Percentiles rank a stretch among this genome's conserved stretches.
Evolutionary conservation across 64 coral and sea anemone species (phyloP).

Genomic region (Stylophora pistillata): DNA sequence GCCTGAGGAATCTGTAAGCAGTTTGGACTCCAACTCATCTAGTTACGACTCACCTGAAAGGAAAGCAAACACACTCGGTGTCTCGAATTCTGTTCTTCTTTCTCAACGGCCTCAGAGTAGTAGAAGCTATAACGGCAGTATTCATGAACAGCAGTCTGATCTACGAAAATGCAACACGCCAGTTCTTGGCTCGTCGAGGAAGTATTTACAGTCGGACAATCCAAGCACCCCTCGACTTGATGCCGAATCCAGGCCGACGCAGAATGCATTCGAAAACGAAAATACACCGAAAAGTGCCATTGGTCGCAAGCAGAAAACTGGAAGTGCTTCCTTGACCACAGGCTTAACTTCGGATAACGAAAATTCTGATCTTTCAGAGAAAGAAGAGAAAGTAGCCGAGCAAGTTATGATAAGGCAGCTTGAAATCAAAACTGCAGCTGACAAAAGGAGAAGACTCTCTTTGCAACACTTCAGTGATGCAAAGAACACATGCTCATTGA

Average conservation of each 20-base stretch:
- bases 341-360: background rate
- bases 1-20: background rate
- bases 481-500: background rate
- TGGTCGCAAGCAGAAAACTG: background rate
- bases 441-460: conserved; percentile 5
- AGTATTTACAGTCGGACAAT: background rate
- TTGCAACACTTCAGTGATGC: conserved; percentile 9
- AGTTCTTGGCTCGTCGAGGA: background rate
- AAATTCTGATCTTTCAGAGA: background rate
- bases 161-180: background rate
- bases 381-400: conserved; percentile 13
- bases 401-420: conserved; percentile 8
- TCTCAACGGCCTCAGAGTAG: background rate
- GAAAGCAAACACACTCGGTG: background rate
- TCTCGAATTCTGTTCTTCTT: background rate
- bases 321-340: background rate
- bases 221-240: background rate
- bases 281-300: no score
- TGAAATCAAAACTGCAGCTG: background rate
- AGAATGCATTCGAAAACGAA: background rate
- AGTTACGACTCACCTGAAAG: no score
- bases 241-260: background rate
- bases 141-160: background rate
- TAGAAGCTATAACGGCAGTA: background rate
- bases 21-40: background rate